A percentile compares a stretch with the other conserved stretches of the same genome.
Evolutionary conservation across 2,113 vertebrate genomes (phyloP).

Genomic region (Cariama cristata): DNA sequence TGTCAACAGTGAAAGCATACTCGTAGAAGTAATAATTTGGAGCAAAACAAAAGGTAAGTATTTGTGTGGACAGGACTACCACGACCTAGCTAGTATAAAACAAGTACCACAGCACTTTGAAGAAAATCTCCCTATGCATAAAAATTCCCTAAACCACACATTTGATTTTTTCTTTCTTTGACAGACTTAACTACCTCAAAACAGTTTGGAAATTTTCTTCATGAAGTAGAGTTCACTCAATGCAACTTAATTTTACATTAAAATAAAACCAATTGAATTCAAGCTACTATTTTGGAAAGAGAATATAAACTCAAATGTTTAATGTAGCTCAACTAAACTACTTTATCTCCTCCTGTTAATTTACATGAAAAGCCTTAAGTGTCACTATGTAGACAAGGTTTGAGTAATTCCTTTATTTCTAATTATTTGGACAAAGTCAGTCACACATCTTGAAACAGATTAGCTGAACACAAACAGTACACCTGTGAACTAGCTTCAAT

Average conservation of each 20-base stretch:
- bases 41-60: background rate
- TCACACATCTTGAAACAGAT: background rate
- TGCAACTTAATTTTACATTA: background rate
- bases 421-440: background rate
- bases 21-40: background rate
- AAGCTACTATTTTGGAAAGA: background rate
- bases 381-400: background rate
- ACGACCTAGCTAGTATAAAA: background rate
- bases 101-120: background rate
- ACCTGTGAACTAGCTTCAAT: background rate
- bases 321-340: background rate
- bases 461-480: background rate
- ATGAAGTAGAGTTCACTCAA: background rate
- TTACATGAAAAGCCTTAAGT: background rate
- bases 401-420: background rate
- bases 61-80: background rate
- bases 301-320: background rate
- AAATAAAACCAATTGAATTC: background rate
- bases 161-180: background rate
- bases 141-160: background rate
- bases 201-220: background rate
- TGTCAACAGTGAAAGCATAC: background rate
- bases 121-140: background rate
- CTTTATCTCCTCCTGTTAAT: background rate
- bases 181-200: background rate